Evolutionary conservation across 2,113 vertebrate species (phyloP).

Genomic region (Scytalopus superciliaris): DNA sequence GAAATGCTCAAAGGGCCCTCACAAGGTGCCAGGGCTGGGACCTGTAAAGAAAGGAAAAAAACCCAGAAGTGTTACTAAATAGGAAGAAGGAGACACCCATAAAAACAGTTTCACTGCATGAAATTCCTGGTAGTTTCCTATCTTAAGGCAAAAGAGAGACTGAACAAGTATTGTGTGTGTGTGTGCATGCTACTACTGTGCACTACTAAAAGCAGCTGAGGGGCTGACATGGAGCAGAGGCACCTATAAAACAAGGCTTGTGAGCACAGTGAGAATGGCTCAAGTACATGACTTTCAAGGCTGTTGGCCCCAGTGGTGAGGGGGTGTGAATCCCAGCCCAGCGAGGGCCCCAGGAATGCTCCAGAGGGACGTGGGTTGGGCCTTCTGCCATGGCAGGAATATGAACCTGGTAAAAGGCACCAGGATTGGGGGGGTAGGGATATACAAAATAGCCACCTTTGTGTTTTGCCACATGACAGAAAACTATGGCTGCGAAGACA

Average conservation of each 20-base stretch:
- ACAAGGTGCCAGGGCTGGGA: neutral
- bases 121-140: neutral
- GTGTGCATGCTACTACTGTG: rapidly evolving
- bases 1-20: neutral
- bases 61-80: neutral
- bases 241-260: neutral
- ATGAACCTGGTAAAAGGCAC: neutral
- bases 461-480: neutral
- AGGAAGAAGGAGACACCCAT: neutral
- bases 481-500: neutral
- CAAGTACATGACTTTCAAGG: neutral
- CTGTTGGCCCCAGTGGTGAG: neutral
- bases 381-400: rapidly evolving
- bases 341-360: no score
- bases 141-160: neutral
- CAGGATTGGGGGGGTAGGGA: rapidly evolving
- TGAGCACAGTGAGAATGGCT: neutral
- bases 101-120: neutral
- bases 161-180: neutral
- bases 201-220: rapidly evolving
- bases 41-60: neutral
- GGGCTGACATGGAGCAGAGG: neutral
- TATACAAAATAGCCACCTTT: neutral
- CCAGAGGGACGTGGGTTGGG: neutral
- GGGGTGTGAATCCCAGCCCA: rapidly evolving